Evolutionary conservation across 2,113 vertebrate species (phyloP).

Genomic region (Globicephala melas): DNA sequence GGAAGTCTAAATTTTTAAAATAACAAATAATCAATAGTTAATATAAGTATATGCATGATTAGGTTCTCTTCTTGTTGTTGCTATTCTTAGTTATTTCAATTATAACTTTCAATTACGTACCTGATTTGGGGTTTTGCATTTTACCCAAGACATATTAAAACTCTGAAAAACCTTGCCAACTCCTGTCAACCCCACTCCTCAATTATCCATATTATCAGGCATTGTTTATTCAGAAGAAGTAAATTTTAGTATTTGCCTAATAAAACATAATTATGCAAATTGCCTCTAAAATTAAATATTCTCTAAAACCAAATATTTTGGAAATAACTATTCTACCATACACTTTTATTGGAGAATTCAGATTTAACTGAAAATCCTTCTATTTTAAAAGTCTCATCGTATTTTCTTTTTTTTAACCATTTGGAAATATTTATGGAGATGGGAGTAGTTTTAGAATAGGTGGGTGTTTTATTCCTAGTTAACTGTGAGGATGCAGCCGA

Average conservation of each 20-base stretch:
- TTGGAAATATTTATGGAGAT: not conserved
- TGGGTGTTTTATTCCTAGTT: not conserved
- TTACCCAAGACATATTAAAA: not conserved
- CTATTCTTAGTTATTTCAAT: not conserved
- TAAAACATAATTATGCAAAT: conserved; percentile 41
- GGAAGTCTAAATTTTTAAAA: not conserved
- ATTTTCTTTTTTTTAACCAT: not conserved
- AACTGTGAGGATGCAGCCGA: not conserved
- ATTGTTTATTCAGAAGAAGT: not conserved
- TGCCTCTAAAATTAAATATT: not conserved
- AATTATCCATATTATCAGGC: not conserved
- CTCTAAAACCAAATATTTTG: not conserved
- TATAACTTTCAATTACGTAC: not conserved
- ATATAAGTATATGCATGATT: not conserved
- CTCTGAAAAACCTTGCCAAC: not conserved
- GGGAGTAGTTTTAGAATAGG: not conserved
- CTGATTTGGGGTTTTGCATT: not conserved
- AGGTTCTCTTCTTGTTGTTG: not conserved
- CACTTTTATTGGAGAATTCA: not conserved
- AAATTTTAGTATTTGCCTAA: conserved; percentile 42
- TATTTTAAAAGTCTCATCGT: not conserved
- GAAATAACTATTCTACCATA: not conserved
- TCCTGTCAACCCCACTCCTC: not conserved
- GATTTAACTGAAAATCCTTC: not conserved
- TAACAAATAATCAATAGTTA: not conserved